Conservation (phyloP, 2,888 invertebrate genomes). For the Sthenelais limicola region DNA sequence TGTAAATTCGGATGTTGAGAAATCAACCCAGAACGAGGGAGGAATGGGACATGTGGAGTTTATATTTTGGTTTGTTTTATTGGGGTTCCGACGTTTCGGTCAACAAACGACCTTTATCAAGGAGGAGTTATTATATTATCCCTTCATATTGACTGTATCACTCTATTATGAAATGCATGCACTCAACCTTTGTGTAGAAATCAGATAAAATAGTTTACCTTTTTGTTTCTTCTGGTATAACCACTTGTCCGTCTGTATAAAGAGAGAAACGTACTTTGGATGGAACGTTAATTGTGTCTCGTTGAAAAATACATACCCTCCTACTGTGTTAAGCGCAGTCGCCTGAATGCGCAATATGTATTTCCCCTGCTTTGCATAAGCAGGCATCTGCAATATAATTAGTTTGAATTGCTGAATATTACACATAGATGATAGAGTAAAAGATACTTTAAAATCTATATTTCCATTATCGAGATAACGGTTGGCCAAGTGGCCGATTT, state of each 20-base stretch:
- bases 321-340: conserved; percentile 74
- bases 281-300: conserved; percentile 89
- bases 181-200: too few relatives aligned
- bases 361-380: conserved; percentile 85
- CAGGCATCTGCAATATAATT: conserved; percentile 79
- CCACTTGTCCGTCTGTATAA: conserved; percentile 94
- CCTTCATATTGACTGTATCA: too few relatives aligned
- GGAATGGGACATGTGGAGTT: too few relatives aligned
- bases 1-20: too few relatives aligned
- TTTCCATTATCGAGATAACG: not conserved
- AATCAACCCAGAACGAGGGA: too few relatives aligned
- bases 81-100: too few relatives aligned
- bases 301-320: conserved; percentile 90
- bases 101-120: too few relatives aligned
- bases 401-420: not conserved
- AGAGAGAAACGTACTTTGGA: conserved; percentile 93
- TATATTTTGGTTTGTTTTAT: too few relatives aligned
- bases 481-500: not conserved
- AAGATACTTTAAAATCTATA: not conserved
- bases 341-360: conserved; percentile 86
- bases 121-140: too few relatives aligned
- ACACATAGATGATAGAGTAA: not conserved
- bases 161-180: too few relatives aligned
- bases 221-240: conserved; percentile 93
- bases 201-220: too few relatives aligned